Percentiles rank a stretch among this genome's conserved stretches.
These are phyloP conservation scores for Odontocolon sp. DNA, from an alignment of 2,888 invertebrate genomes.

Conservation along the genomic window DNA sequence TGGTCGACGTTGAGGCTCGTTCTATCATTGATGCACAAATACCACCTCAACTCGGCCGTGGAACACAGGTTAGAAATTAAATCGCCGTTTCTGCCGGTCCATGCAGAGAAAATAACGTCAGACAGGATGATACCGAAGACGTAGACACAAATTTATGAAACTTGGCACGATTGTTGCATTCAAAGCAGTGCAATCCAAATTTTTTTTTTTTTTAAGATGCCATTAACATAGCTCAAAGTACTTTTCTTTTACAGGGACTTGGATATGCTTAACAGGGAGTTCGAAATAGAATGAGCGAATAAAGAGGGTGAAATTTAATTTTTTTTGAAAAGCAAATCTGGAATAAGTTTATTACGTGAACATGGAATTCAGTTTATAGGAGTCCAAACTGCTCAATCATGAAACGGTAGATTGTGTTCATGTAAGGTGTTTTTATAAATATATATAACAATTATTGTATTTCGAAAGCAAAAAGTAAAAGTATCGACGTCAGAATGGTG, in stretches of 20 bases:
- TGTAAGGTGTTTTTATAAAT: conserved; percentile 25
- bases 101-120: not conserved
- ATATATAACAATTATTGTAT: conserved; percentile 28
- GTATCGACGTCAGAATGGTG: too few relatives aligned
- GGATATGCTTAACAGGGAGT: conserved; percentile 79
- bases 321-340: conserved; percentile 22
- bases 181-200: too few relatives aligned
- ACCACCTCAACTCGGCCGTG: conserved; percentile 83
- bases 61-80: conserved; percentile 80
- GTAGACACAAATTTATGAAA: too few relatives aligned
- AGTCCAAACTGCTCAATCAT: conserved; percentile 14
- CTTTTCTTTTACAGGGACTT: conserved; percentile 79
- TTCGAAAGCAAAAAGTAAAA: conserved; percentile 22
- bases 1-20: conserved; percentile 97
- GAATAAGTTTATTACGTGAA: not conserved
- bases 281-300: conserved; percentile 72
- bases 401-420: conserved; percentile 11
- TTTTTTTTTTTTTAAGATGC: too few relatives aligned
- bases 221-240: conserved; percentile 26
- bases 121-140: too few relatives aligned
- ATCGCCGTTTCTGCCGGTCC: not conserved
- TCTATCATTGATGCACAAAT: conserved; percentile 88
- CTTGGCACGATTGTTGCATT: too few relatives aligned
- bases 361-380: too few relatives aligned
- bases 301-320: not conserved